Percentiles rank a stretch among this genome's conserved stretches.
phyloP scores from a whole-genome alignment of 2,797 vertebrate species.

The Notolepis coatsorum region DNA sequence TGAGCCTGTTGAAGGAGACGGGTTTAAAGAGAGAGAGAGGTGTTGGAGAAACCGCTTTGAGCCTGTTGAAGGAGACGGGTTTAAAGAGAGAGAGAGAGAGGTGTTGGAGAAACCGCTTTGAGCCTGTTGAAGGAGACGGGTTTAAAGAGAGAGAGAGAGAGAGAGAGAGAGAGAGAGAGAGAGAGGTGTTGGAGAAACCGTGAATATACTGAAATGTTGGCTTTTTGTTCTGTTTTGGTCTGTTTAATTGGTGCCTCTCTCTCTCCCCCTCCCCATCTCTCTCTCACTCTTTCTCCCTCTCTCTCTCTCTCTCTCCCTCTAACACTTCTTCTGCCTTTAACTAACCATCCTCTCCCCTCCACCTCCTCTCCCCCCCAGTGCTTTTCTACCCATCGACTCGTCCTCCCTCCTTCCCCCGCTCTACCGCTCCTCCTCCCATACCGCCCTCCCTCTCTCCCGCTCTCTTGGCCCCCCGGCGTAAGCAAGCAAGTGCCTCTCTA shows the following conservation, averaged over 20 bases:
- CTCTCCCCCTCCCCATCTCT: slow-evolving; percentile 5
- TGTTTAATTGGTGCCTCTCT: neutral
- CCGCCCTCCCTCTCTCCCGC: neutral
- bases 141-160: slow-evolving; percentile 30
- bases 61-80: slow-evolving; percentile 31
- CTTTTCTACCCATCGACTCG: too few relatives aligned
- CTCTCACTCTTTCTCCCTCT: slow-evolving; percentile 1
- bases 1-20: slow-evolving; percentile 10
- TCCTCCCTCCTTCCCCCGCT: neutral
- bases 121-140: slow-evolving; percentile 10
- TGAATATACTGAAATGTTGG: slow-evolving; percentile 45
- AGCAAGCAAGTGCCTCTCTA: too few relatives aligned
- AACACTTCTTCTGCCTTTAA: slow-evolving; percentile 44
- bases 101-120: slow-evolving; percentile 26
- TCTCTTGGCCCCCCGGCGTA: neutral
- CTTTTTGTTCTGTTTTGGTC: slow-evolving; percentile 11
- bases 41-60: too few relatives aligned
- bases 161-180: too few relatives aligned
- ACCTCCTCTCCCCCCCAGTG: neutral
- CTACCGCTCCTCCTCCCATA: neutral
- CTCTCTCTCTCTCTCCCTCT: slow-evolving; percentile 29
- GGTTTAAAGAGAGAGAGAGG: slow-evolving; percentile 28
- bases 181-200: too few relatives aligned
- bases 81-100: slow-evolving; percentile 35
- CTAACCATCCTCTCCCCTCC: slow-evolving; percentile 13